Evolutionary conservation across 2,888 invertebrate species (phyloP), one percentile per base, ranked within the genome.

Genomic region (Yponomeuta malinellus): DNA sequence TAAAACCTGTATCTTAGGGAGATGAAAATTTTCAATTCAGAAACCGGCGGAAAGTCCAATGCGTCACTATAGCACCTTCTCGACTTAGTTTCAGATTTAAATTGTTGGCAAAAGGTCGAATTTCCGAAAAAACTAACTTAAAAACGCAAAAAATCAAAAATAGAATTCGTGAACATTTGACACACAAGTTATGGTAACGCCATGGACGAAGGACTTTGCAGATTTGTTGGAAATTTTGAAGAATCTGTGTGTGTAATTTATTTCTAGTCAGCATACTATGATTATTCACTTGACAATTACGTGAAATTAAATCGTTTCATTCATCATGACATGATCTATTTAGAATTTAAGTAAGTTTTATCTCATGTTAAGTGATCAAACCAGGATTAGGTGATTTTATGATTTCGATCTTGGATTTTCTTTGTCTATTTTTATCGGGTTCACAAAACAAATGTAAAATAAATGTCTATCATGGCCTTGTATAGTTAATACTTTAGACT

Each of bases 211-310:
- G 43, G 43, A 8, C 43, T 43, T 43, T 43, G 80, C 85, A 85
- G 84, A 84, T 85, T 85, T 83, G 78, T 81, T 80, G 80, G 81
- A 76, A 75, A 78, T 81, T 81, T 79, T 78, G 78, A 78, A 80
- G 83, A 63, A 70, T 70, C 10, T 85, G 85, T 85, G 84, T 85
- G 83, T 86, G 80, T 86, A 85, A 83, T 84, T 85, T 81, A 83
- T 89, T 88, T 91, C 91, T 91, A 90, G 91, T 91, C 90, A 90
- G 79, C 82, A 82, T 88, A 90, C 89, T 90, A 89, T 83, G 82
- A 86, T 86, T 85, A 87, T 89, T 85, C 88, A 81, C 86, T 85
- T 83, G 82, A 83, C 77, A 78, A 80, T 71, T 76, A 77, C 76
- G 59, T 78, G 75, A 78, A 78, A 78, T 77, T 79, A 77, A 77